These are phyloP conservation scores for Rhynchotus rufescens DNA, from an alignment of 2,797 vertebrate genomes.

Conservation along the genomic window DNA sequence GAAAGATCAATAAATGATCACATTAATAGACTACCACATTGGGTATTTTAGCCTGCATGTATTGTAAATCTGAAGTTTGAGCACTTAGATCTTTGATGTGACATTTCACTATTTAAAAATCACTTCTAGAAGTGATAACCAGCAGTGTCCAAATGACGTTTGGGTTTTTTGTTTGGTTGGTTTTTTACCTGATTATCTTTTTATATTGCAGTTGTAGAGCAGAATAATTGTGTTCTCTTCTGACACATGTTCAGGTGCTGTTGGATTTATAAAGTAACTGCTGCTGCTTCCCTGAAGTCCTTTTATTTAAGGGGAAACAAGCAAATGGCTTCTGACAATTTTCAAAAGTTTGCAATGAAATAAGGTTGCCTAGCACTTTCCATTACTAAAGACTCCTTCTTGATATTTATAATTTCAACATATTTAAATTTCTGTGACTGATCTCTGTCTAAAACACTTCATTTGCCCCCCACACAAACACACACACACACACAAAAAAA, in stretches of 20 bases:
- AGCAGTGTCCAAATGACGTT: not conserved
- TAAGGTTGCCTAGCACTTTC: slow-evolving; percentile 26
- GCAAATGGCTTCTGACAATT: slow-evolving; percentile 33
- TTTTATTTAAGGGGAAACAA: not conserved
- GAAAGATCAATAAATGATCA: not conserved
- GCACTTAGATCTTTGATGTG: not conserved
- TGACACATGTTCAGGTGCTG: not conserved
- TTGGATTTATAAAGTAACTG: not conserved
- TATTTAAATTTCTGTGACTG: not conserved
- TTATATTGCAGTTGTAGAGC: not conserved
- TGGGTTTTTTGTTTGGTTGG: not conserved
- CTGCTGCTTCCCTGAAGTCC: slow-evolving; percentile 5
- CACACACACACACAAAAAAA: too few species aligned
- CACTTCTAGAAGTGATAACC: not conserved
- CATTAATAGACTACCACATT: not conserved
- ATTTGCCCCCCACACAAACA: not conserved
- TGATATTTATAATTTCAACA: slow-evolving; percentile 24
- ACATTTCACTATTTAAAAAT: not conserved
- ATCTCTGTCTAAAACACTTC: not conserved
- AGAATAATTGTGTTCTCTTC: not conserved
- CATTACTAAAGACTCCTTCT: slow-evolving; percentile 23
- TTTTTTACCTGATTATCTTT: not conserved
- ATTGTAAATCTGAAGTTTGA: not conserved
- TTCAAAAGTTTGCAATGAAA: slow-evolving; percentile 13
- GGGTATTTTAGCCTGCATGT: not conserved